These are phyloP conservation scores for Calypte anna DNA, from an alignment of 2,113 vertebrate species.

Conservation along the genomic window DNA sequence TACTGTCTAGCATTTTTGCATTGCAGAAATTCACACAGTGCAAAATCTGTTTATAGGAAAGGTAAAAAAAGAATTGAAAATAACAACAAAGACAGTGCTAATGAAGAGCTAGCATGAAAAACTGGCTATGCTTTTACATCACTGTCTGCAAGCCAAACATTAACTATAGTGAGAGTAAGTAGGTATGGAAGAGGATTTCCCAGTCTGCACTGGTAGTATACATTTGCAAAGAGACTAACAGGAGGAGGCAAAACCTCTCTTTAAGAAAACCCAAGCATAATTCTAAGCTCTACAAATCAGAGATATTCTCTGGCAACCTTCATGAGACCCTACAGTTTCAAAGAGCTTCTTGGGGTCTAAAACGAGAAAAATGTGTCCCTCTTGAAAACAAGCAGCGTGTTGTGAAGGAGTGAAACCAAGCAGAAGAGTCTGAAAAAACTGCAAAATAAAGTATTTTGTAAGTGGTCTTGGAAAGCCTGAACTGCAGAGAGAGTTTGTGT, in stretches of 20 bases:
- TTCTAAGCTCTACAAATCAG: background rate
- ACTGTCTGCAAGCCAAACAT: background rate
- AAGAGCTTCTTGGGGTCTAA: background rate
- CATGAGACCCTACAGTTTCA: background rate
- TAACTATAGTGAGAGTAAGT: background rate
- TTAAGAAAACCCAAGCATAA: background rate
- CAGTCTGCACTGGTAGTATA: background rate
- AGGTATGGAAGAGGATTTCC: background rate
- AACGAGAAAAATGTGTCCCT: background rate
- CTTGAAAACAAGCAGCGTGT: background rate
- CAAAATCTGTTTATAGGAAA: background rate
- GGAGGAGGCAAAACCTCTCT: background rate
- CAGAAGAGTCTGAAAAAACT: background rate
- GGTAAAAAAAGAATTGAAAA: background rate
- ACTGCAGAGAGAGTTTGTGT: background rate
- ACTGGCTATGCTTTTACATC: background rate
- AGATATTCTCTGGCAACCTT: background rate
- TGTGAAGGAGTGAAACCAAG: background rate
- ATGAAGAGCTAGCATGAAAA: background rate
- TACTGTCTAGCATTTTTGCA: background rate
- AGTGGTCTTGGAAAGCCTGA: background rate
- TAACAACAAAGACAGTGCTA: background rate
- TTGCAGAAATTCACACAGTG: background rate
- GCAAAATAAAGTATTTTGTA: background rate
- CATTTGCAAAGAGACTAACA: background rate